Conservation (phyloP, 2,797 vertebrate species). For the Urosaurus nigricauda region DNA sequence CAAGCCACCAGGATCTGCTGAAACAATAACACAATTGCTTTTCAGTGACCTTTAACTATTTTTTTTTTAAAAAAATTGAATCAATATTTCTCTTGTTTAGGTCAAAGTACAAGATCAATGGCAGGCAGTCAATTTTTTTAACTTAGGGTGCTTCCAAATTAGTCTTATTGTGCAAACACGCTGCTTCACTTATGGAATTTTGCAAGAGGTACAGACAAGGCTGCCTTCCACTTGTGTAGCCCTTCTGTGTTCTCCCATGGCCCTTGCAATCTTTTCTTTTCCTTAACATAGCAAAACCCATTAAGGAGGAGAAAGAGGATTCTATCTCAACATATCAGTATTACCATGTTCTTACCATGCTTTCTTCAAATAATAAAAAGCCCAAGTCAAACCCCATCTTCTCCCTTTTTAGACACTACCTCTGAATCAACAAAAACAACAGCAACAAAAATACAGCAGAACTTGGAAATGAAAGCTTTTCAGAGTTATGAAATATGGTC, state of each 20-base stretch:
- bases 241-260: not conserved
- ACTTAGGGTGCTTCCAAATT: not conserved
- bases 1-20: not conserved
- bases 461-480: slow-evolving; percentile 14
- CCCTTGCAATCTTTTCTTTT: not conserved
- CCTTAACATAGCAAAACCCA: not conserved
- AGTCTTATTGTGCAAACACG: not conserved
- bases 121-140: not conserved
- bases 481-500: not conserved
- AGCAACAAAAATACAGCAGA: not conserved
- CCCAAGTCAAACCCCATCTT: not conserved
- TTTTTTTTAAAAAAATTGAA: too few species aligned
- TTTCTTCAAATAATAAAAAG: not conserved
- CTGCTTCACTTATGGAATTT: not conserved
- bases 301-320: not conserved
- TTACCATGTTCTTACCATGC: not conserved
- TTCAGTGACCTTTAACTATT: not conserved
- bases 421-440: not conserved
- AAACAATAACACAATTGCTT: not conserved
- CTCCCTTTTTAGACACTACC: not conserved
- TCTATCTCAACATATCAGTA: not conserved
- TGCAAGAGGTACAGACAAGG: not conserved
- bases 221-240: not conserved
- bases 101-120: not conserved
- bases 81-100: not conserved